A percentile compares a stretch with the other conserved stretches of the same genome.
Evolutionary conservation across 2,113 vertebrate genomes (phyloP).

Genomic region (Melospiza georgiana): DNA sequence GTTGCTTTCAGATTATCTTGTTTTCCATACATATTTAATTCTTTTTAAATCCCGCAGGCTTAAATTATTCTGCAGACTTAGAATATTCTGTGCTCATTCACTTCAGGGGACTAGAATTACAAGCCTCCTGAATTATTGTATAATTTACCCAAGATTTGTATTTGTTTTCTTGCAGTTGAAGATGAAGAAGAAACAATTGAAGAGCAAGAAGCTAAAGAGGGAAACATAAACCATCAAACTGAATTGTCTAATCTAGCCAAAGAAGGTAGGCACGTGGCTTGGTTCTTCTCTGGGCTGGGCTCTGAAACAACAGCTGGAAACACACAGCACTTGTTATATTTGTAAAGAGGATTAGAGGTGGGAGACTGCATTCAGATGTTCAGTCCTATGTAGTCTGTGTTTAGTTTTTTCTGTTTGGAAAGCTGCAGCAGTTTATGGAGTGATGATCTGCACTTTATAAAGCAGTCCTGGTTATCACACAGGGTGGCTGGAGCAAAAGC

Average conservation of each 20-base stretch:
- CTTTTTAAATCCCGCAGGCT: neutral
- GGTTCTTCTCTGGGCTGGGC: neutral
- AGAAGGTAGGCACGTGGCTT: slow-evolving; percentile 59
- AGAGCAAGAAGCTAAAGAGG: slow-evolving; percentile 87
- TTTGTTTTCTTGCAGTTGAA: slow-evolving; percentile 66
- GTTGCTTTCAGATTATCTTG: neutral
- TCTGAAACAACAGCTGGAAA: neutral
- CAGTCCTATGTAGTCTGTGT: neutral
- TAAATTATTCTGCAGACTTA: neutral
- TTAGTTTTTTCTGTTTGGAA: neutral
- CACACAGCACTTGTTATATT: neutral
- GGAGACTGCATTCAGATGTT: neutral
- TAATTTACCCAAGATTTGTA: neutral
- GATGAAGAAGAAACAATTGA: slow-evolving; percentile 92
- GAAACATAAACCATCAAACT: slow-evolving; percentile 81
- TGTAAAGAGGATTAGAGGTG: neutral
- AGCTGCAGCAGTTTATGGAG: neutral
- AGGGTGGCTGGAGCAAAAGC: neutral
- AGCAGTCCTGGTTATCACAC: neutral
- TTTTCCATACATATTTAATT: neutral
- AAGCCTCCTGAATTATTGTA: neutral
- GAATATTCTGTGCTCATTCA: neutral
- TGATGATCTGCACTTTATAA: neutral
- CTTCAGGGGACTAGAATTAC: neutral
- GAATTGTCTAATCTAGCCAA: slow-evolving; percentile 80